Evolutionary conservation across 2,113 vertebrate species (phyloP).

Genomic region (Epinephelus fuscoguttatus): DNA sequence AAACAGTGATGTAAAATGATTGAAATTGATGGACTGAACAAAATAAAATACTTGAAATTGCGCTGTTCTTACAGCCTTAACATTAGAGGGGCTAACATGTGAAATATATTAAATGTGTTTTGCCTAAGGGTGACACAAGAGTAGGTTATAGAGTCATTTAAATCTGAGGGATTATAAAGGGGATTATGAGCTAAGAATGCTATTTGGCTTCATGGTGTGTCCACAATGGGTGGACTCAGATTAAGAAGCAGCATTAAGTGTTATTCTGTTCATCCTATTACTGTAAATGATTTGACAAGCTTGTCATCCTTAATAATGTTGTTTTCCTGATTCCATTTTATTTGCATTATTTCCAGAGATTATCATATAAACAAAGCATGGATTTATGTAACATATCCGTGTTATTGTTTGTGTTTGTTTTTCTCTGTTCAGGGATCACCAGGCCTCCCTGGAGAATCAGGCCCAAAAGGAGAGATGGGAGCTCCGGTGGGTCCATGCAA

Average conservation of each 20-base stretch:
- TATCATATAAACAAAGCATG: background rate
- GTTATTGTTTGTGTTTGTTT: slow-evolving; percentile 30
- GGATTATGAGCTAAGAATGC: background rate
- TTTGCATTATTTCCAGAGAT: background rate
- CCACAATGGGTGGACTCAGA: background rate
- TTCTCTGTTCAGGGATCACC: slow-evolving; percentile 88
- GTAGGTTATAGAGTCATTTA: background rate
- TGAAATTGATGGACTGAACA: background rate
- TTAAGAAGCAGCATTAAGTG: background rate
- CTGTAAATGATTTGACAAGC: background rate
- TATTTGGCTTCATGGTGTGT: background rate
- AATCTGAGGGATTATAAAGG: background rate
- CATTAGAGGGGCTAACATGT: background rate
- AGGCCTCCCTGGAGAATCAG: slow-evolving; percentile 87
- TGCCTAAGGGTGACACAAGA: background rate
- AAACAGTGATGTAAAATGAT: background rate
- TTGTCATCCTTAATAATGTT: background rate
- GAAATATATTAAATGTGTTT: background rate
- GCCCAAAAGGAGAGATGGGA: slow-evolving; percentile 91
- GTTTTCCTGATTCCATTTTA: background rate
- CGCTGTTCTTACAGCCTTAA: background rate
- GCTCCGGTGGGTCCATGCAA: slow-evolving; percentile 83
- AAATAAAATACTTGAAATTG: background rate
- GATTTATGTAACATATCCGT: background rate
- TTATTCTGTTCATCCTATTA: background rate